Base-by-base conservation (phyloP, 2,797 vertebrate species). In the Adrianichthys oophorus region DNA sequence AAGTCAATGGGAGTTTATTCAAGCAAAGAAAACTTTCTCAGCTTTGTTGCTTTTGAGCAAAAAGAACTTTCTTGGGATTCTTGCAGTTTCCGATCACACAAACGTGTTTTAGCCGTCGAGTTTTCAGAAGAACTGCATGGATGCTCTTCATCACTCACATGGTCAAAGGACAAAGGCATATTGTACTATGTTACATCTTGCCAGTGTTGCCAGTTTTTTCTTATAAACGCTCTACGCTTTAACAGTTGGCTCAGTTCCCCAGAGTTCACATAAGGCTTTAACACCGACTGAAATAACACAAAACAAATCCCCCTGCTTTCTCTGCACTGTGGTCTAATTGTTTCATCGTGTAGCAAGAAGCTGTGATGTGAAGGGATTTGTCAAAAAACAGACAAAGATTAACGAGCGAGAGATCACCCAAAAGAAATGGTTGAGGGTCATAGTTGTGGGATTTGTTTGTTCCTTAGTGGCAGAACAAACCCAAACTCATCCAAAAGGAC, bases 271-370 rank as follows among this genome's bases (percentile, higher is more conserved):
- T 44, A 51, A 72, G 50, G 37, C 70, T 2, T 24, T 16, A 37
- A 49, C 55, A 37, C 50, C 5, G 12, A 65, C 64, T 37, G 61
- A 78, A 78, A 68, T 46, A 52, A 78, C 74, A 81, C 70, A 68
- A 70, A 79, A 48, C 56, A 57, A 71, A 51, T 14, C 69, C 69
- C 55, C 55, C 47, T 10, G 4, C 53, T 68, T 66, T 53, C 58
- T 66, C 59, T 61, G 62, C 18, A 49, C 67, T 82, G 60, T 7
- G 23, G 59, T 50, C 62, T 84, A 87, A 89, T 86, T 37, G 67
- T 52, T 87, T 79, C 87, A 85, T 55, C 55, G 71, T 88, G 89
- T 70, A 60, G 55, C 10, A 43, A 46, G 48, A 15, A 70, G 60
- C 61, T 51, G 15, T 56, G 47, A 73, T 68, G 47, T 42, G 48